A percentile compares a stretch with the other conserved stretches of the same genome.
phyloP scores from a whole-genome alignment of 2,113 vertebrate species.

The Mus musculus region GRCm39 chr6:131519001-131519500 shows the following conservation, averaged over 20 bases:
- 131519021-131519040: neutral
- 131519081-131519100: neutral
- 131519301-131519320: neutral
- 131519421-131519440: neutral
- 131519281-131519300: neutral
- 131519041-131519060: neutral
- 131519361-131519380: neutral
- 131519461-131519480: neutral
- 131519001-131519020: neutral
- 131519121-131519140: neutral
- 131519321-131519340: neutral
- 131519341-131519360: neutral
- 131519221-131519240: neutral
- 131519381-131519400: neutral
- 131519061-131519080: neutral
- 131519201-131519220: neutral
- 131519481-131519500: neutral
- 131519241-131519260: neutral
- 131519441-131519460: neutral
- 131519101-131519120: neutral
- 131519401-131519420: too few species aligned
- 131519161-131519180: neutral
- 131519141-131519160: neutral
- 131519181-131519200: neutral
- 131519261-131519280: neutral